Conservation (phyloP, 37 sponge, comb jelly and placozoan species). For the Mnemiopsis leidyi region DNA sequence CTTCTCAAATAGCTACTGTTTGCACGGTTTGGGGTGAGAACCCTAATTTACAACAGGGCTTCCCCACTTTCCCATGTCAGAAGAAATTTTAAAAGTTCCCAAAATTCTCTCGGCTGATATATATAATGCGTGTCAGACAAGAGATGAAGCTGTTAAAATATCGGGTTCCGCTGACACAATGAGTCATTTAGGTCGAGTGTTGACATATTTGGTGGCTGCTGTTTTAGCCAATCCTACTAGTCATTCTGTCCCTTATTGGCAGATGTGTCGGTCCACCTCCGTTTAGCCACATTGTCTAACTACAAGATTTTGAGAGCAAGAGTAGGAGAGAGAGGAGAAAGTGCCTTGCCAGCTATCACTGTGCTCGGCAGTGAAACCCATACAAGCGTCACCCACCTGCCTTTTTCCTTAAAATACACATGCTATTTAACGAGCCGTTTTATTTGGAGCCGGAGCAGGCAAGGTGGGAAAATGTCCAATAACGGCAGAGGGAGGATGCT, state of each 20-base stretch:
- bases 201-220: background rate
- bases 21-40: background rate
- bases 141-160: background rate
- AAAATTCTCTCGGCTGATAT: background rate
- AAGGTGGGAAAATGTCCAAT: slow-evolving; percentile 3
- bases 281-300: background rate
- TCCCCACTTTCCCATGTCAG: background rate
- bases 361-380: background rate
- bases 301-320: background rate
- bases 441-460: background rate
- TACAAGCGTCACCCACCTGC: background rate
- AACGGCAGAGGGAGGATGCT: background rate
- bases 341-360: background rate
- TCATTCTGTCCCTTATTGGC: background rate
- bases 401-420: background rate
- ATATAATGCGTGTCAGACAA: background rate
- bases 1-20: background rate
- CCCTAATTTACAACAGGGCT: background rate
- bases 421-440: background rate
- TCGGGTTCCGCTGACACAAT: background rate
- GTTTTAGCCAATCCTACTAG: background rate
- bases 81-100: background rate
- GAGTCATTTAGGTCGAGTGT: background rate
- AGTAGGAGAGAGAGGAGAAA: background rate
- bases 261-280: background rate